Percentiles rank a stretch among this genome's conserved stretches.
Evolutionary conservation across 1,140 invertebrate species (phyloP).

Genomic region (Cydia fagiglandana): DNA sequence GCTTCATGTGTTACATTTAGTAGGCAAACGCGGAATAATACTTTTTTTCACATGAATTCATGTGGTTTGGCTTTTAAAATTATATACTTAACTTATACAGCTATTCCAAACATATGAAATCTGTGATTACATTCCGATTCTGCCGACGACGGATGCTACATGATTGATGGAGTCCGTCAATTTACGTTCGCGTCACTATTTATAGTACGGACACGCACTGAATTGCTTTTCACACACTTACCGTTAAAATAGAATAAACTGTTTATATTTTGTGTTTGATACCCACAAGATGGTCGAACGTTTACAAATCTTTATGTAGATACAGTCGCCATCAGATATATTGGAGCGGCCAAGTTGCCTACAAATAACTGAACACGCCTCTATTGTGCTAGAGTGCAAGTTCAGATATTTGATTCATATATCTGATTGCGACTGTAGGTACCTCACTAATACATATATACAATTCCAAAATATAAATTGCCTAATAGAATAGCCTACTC

Average conservation of each 20-base stretch:
- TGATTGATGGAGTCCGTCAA: constrained; percentile 19
- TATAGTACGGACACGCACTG: background rate
- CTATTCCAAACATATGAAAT: background rate
- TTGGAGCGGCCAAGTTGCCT: no score
- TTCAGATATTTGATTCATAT: no score
- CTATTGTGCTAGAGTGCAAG: no score
- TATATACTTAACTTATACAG: background rate
- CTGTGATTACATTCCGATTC: background rate
- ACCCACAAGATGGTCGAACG: background rate
- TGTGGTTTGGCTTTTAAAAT: background rate
- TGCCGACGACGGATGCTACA: background rate
- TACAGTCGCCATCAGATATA: no score
- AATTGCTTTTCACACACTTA: background rate
- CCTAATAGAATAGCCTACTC: no score
- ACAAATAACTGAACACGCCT: no score
- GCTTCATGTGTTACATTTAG: no score
- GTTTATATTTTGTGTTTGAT: background rate
- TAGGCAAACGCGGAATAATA: no score
- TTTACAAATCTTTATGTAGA: background rate
- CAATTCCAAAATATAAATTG: no score
- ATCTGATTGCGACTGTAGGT: no score
- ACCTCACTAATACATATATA: no score
- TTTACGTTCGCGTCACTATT: background rate
- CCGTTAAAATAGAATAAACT: background rate
- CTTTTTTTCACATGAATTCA: background rate